Evolutionary conservation across 2,888 invertebrate species (phyloP).

Genomic region (Caenorhabditis sinica): DNA sequence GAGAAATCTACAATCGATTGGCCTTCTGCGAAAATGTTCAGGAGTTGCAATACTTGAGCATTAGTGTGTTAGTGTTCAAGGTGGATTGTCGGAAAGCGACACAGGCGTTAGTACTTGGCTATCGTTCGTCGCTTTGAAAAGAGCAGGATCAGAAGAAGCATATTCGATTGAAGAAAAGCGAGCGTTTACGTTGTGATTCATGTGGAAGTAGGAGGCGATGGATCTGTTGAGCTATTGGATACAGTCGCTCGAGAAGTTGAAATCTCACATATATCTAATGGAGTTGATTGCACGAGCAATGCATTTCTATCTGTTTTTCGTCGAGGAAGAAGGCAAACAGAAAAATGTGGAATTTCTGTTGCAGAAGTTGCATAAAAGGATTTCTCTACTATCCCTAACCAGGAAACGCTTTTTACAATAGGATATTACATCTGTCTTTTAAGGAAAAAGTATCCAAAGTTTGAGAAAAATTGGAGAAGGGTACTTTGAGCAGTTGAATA

Average conservation of each 20-base stretch:
- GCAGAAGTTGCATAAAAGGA: background rate
- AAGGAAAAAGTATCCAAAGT: constrained; percentile 42
- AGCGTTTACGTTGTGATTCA: constrained; percentile 31
- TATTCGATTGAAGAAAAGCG: background rate
- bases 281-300: constrained; percentile 9
- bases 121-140: constrained; percentile 22
- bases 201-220: constrained; percentile 62
- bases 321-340: constrained; percentile 15
- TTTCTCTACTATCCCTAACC: background rate
- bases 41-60: constrained; percentile 9
- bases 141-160: background rate
- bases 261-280: constrained; percentile 15
- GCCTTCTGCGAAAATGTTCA: background rate
- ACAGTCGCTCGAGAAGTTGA: constrained; percentile 47
- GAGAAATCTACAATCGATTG: constrained; percentile 53
- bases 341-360: constrained; percentile 20
- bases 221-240: constrained; percentile 64
- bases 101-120: constrained; percentile 25
- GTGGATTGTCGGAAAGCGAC: constrained; percentile 27
- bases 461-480: constrained; percentile 52
- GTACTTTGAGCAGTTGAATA: constrained; percentile 61
- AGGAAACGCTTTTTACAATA: constrained; percentile 28
- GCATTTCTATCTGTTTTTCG: constrained; percentile 52
- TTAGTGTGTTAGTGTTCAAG: constrained; percentile 46
- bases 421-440: constrained; percentile 53